Evolutionary conservation across 2,888 invertebrate genomes (phyloP), one percentile per base, ranked within the genome.

Genomic region (Athetis lepigone): DNA sequence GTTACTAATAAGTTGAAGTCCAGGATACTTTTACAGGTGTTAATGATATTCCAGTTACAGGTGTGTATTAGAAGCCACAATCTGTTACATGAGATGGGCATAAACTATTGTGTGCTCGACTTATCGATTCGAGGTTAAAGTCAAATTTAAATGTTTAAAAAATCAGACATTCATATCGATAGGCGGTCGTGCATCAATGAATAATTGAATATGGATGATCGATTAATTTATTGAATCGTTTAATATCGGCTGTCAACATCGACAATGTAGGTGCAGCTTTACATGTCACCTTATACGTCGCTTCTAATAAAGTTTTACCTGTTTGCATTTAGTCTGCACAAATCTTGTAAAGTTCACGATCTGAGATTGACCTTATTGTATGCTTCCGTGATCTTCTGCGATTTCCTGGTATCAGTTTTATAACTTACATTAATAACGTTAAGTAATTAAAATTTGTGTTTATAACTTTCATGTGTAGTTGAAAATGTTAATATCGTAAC

Each of bases 341-440:
- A 74, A 81, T 79, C 73, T 76, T 65, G 56, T 73, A 70, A 75
- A 80, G 58, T 71, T 77, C 62, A 77, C 57, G 51, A 63, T 64
- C 62, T 62, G 49, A 65, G 59, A 68, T 64, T 67, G 70, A 76
- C 79, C 70, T 76, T 69, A 79, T 68, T 71, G 37, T 29, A 49
- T 25, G 55, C 40, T 80, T 80, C 80, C 78, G 70, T 60, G 70
- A 40, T 66, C 57, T 54, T 50, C 18, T 9, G 1, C 1, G 19
- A 25, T 55, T 69, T 69, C 57, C 70, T 58, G 2, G 54, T 55
- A 43, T 51, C 39, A 11, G 18, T 16, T n/a, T 11, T 29, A 33
- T 23, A 19, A n/a, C 40, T 68, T n/a, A 55, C n/a, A 33, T 1
- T 16, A 16, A 29, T 65, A 29, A 49, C 37, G 16, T 43, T 37